Evolutionary conservation across 2,888 invertebrate genomes (phyloP).

Genomic region (Autographa pulchrina): DNA sequence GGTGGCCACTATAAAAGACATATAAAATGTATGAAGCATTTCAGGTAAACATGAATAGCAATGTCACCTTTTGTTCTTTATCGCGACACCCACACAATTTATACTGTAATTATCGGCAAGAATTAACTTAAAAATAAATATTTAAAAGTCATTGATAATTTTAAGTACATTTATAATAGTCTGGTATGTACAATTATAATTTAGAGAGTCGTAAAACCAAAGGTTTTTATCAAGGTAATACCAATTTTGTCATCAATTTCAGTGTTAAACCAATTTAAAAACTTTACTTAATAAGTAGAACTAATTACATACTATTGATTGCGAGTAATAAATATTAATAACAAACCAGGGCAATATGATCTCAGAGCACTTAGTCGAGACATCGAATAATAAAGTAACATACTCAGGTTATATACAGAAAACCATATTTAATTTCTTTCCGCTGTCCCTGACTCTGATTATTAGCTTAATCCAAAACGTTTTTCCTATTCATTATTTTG

Average conservation of each 20-base stretch:
- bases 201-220: constrained; percentile 26
- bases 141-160: constrained; percentile 43
- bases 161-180: constrained; percentile 24
- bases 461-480: too few species aligned
- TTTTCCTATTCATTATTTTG: too few species aligned
- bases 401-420: too few species aligned
- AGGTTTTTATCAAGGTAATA: constrained; percentile 47
- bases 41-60: constrained; percentile 57
- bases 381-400: too few species aligned
- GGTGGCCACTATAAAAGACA: constrained; percentile 9
- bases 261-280: constrained; percentile 32
- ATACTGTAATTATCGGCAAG: constrained; percentile 43
- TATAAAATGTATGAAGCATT: constrained; percentile 26
- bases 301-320: constrained; percentile 28
- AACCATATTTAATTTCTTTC: too few species aligned
- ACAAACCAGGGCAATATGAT: background rate
- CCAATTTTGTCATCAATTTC: constrained; percentile 38
- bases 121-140: constrained; percentile 32
- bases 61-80: constrained; percentile 70
- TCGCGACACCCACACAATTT: constrained; percentile 41
- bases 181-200: constrained; percentile 19
- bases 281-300: constrained; percentile 20
- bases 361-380: too few species aligned
- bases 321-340: background rate
- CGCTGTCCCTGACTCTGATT: too few species aligned